Percentiles rank a stretch among this genome's conserved stretches.
These are phyloP conservation scores for Rhynchonycteris naso DNA, from an alignment of 2,797 vertebrate genomes.

Conservation along the genomic window DNA sequence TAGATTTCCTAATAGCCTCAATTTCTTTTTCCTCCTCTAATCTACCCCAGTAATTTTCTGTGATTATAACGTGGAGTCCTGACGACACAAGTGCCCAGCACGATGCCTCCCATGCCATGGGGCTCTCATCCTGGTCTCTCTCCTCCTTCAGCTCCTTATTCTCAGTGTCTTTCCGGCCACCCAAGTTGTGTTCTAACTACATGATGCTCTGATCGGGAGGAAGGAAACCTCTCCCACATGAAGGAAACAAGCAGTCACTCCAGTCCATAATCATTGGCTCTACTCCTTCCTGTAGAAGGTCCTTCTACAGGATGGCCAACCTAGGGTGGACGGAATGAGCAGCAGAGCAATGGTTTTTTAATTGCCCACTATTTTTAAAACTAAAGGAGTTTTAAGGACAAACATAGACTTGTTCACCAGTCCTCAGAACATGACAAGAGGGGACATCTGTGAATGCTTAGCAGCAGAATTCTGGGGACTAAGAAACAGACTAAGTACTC, in stretches of 20 bases:
- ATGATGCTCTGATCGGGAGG: neutral
- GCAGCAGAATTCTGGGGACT: neutral
- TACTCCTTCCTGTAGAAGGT: neutral
- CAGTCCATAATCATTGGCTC: too few relatives aligned
- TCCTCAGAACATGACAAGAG: neutral
- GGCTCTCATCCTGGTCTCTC: neutral
- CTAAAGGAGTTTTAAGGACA: neutral
- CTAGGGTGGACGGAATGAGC: neutral
- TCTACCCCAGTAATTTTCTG: neutral
- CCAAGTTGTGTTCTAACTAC: neutral
- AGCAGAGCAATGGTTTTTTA: neutral
- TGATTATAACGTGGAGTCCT: neutral
- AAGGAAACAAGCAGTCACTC: neutral
- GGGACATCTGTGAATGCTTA: neutral
- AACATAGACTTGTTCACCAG: slow-evolving; percentile 27
- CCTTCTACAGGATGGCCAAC: neutral
- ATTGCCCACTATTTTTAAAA: neutral
- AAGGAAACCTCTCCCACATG: neutral
- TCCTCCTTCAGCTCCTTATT: neutral
- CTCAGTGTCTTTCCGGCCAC: neutral
- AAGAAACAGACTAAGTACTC: neutral
- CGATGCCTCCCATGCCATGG: neutral
- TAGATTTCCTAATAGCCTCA: neutral
- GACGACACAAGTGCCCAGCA: neutral
- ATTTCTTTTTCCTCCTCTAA: neutral